phyloP scores from a whole-genome alignment of 92 coral and sea anemone genomes.

The Zoanthus sociatus region DNA sequence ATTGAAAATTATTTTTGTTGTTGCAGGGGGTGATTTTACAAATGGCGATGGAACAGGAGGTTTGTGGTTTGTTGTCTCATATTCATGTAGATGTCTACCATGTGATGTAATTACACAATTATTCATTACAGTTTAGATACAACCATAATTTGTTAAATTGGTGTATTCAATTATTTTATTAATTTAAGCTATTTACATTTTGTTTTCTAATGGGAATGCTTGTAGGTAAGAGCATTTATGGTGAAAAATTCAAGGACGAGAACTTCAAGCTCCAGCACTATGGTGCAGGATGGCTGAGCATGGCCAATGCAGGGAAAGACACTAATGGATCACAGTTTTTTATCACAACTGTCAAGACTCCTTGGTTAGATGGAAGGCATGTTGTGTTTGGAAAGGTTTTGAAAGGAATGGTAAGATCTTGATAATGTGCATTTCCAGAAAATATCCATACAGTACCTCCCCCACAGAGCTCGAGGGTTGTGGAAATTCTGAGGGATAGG shows the following conservation, averaged over 20 bases:
- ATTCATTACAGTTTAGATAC: no score
- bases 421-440: background rate
- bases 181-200: no score
- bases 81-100: no score
- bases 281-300: slow-evolving; percentile 92
- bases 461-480: no score
- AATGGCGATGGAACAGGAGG: slow-evolving; percentile 19
- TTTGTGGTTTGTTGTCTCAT: background rate
- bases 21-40: background rate
- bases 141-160: no score
- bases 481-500: no score
- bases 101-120: no score
- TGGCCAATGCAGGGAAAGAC: slow-evolving; percentile 98
- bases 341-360: slow-evolving; percentile 87
- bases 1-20: background rate
- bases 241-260: background rate
- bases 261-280: slow-evolving; percentile 5
- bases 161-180: no score
- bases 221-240: background rate
- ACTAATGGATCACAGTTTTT: slow-evolving; percentile 98
- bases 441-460: background rate
- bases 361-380: slow-evolving; percentile 95
- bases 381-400: slow-evolving; percentile 93
- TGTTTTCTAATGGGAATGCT: background rate
- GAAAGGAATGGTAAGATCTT: slow-evolving; percentile 86